Base-by-base conservation (phyloP, 2,113 vertebrate species). In the Macquaria ambigua region DNA sequence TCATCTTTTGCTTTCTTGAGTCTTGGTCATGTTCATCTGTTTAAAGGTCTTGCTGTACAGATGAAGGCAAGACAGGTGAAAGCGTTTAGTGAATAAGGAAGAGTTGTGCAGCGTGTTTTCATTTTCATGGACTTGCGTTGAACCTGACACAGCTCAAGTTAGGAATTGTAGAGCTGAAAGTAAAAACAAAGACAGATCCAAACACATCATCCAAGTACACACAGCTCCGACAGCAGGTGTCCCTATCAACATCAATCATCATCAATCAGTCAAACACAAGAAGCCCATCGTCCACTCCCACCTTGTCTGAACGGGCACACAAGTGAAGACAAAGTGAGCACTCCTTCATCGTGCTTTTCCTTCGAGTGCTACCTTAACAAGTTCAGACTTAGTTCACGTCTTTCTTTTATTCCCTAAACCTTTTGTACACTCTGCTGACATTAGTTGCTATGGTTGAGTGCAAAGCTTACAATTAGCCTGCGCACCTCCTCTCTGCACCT, bases 381-480 rank as follows among this genome's bases (percentile, higher is more conserved):
- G 89, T 92, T 82, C 79, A 87, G 84, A 86, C 90, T 66, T 63
- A 63, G 70, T 79, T 81, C 39, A 81, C 37, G 1, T 53, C 74
- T 73, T 50, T 78, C 69, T 69, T 85, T 82, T 46, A 53, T 77
- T 50, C 14, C 5, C 5, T 34, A 48, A 58, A 74, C 25, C 61
- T 76, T 82, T 78, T 74, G 71, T 85, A 78, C 74, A 68, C 74
- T 52, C n/a, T 7, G 4, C 58, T 79, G 59, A 70, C 53, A 77
- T 16, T 56, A 79, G 70, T 43, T 76, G 21, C 39, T 20, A 14
- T 16, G 59, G 25, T 55, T 74, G 20, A 87, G 39, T 50, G 21
- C 53, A 79, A 56, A 69, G 62, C 48, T 61, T 18, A n/a, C 52
- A 77, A 50, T 71, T 53, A 67, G 62, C 61, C 75, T 77, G 67